Percentiles rank a stretch among this genome's conserved stretches.
Evolutionary conservation across 2,888 invertebrate genomes (phyloP).

Genomic region (Pycnomerus fuliginosus): DNA sequence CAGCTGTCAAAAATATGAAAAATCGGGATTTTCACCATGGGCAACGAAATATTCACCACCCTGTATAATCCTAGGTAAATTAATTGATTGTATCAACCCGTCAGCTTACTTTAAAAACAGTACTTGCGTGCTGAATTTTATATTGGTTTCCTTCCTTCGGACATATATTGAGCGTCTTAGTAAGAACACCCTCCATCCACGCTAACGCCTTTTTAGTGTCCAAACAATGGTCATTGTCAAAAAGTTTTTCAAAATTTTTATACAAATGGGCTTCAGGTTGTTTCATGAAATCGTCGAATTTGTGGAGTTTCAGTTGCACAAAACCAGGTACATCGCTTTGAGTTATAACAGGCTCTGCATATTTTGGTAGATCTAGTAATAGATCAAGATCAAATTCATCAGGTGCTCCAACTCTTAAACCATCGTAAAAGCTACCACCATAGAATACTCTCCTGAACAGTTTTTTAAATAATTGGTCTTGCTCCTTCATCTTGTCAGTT

Average conservation of each 20-base stretch:
- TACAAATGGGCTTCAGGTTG: conserved; percentile 25
- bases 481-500: neutral
- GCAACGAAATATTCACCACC: too few relatives aligned
- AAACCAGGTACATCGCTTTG: conserved; percentile 51
- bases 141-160: neutral
- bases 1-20: too few relatives aligned
- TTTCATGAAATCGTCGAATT: conserved; percentile 14
- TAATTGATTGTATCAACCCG: too few relatives aligned
- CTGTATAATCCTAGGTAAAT: too few relatives aligned
- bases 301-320: conserved; percentile 51
- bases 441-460: conserved; percentile 47
- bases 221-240: conserved; percentile 53
- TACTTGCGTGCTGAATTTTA: too few relatives aligned
- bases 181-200: conserved; percentile 57
- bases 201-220: conserved; percentile 55
- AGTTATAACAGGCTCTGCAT: conserved; percentile 46
- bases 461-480: conserved; percentile 12
- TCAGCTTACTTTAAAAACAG: too few relatives aligned
- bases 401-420: conserved; percentile 58
- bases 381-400: conserved; percentile 65
- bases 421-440: conserved; percentile 63
- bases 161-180: conserved; percentile 48
- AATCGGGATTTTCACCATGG: too few relatives aligned
- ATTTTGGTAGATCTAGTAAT: conserved; percentile 55
- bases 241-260: conserved; percentile 27